Percentiles rank a stretch among this genome's conserved stretches.
phyloP scores from a whole-genome alignment of 2,888 invertebrate genomes.

The Cybosia mesomella region DNA sequence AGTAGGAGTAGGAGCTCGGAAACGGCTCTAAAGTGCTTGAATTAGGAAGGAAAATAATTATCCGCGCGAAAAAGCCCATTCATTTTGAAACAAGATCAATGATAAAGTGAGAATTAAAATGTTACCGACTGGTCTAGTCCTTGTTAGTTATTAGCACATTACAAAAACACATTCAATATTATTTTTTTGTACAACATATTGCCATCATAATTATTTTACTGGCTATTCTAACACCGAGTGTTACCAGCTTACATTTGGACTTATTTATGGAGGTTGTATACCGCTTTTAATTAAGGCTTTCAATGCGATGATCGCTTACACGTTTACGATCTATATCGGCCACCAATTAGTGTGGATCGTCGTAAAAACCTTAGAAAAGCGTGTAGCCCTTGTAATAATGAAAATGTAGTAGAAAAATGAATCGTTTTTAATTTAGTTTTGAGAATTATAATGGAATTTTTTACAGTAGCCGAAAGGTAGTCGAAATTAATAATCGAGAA shows the following conservation, averaged over 20 bases:
- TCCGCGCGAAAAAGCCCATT: no score
- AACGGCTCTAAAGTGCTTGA: no score
- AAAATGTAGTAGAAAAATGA: slow-evolving; percentile 25
- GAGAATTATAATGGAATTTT: slow-evolving; percentile 20
- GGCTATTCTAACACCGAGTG: slow-evolving; percentile 52
- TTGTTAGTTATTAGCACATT: neutral
- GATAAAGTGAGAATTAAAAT: neutral
- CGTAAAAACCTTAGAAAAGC: slow-evolving; percentile 27
- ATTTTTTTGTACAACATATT: slow-evolving; percentile 26
- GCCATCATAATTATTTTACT: slow-evolving; percentile 37
- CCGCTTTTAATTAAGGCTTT: slow-evolving; percentile 83
- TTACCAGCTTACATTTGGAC: slow-evolving; percentile 66
- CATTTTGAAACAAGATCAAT: neutral
- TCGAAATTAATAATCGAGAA: slow-evolving; percentile 18
- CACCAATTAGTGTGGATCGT: slow-evolving; percentile 48
- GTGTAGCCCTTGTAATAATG: slow-evolving; percentile 25
- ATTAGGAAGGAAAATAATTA: no score
- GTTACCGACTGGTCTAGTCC: neutral
- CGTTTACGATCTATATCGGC: slow-evolving; percentile 57
- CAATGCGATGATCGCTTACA: slow-evolving; percentile 72
- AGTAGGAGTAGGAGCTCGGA: no score
- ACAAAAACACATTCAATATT: slow-evolving; percentile 15
- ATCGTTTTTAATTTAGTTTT: slow-evolving; percentile 28
- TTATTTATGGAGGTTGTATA: slow-evolving; percentile 80
- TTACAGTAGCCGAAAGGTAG: slow-evolving; percentile 22